Percentiles rank a stretch among this genome's conserved stretches.
Evolutionary conservation across 1,140 invertebrate genomes (phyloP).

Genomic region (Idris sp.): DNA sequence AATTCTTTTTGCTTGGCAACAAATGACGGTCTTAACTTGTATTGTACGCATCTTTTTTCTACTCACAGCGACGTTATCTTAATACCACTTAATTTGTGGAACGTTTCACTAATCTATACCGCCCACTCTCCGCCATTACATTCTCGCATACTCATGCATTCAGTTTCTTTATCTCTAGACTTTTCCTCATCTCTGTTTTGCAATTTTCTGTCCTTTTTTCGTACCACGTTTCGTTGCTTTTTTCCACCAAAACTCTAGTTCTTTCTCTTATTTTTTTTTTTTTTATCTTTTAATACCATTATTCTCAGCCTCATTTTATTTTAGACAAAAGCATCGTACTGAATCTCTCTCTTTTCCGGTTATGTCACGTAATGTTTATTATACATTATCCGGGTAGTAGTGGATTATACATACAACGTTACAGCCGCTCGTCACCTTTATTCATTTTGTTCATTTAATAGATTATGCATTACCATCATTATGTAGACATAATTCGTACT

Average conservation of each 20-base stretch:
- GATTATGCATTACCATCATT: conserved; percentile 53
- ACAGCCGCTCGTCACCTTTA: conserved; percentile 46
- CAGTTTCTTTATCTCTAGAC: conserved; percentile 25
- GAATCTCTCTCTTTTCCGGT: conserved; percentile 46
- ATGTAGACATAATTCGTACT: too few relatives aligned
- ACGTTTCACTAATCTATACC: conserved; percentile 52
- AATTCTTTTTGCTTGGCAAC: conserved; percentile 37
- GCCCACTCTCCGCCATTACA: conserved; percentile 32
- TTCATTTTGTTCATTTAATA: conserved; percentile 53
- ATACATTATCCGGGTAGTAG: conserved; percentile 35
- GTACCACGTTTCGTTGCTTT: too few relatives aligned
- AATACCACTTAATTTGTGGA: conserved; percentile 60
- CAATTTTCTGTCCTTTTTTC: too few relatives aligned
- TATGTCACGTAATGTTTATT: conserved; percentile 54
- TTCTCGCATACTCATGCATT: conserved; percentile 46
- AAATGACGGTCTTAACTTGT: conserved; percentile 44
- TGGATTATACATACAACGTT: conserved; percentile 47
- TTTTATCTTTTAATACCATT: conserved; percentile 53
- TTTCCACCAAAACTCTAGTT: not conserved
- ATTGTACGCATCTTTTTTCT: conserved; percentile 50
- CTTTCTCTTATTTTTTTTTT: conserved; percentile 10
- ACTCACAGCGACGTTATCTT: conserved; percentile 42
- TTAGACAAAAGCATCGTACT: conserved; percentile 49
- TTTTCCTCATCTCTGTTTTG: conserved; percentile 10
- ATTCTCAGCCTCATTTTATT: conserved; percentile 50